Evolutionary conservation across 2,797 vertebrate genomes (phyloP).

Genomic region (Mionectes olivaceus): DNA sequence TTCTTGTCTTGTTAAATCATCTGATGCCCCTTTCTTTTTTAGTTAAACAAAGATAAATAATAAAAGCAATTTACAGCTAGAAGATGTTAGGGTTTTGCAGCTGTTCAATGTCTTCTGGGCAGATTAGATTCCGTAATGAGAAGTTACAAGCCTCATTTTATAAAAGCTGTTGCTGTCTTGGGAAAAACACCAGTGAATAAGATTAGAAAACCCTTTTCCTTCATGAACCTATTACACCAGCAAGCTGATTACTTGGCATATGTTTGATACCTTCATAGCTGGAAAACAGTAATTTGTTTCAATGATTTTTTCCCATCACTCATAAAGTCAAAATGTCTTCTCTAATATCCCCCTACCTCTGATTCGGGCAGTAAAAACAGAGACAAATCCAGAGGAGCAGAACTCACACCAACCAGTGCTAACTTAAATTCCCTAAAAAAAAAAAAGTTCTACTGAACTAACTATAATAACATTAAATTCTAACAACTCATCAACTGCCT

Average conservation of each 20-base stretch:
- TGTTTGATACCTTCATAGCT: constrained; percentile 75
- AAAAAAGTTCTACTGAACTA: neutral
- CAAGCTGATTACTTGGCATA: constrained; percentile 77
- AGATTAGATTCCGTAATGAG: constrained; percentile 84
- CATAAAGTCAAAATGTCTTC: constrained; percentile 66
- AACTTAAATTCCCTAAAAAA: neutral
- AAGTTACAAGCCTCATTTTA: constrained; percentile 83
- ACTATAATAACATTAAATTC: neutral
- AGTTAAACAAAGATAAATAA: constrained; percentile 83
- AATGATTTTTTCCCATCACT: constrained; percentile 70
- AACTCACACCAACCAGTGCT: neutral
- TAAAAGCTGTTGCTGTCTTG: constrained; percentile 81
- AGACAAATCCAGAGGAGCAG: neutral
- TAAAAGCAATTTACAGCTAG: constrained; percentile 80
- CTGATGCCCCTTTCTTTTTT: constrained; percentile 74
- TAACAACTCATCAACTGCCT: neutral
- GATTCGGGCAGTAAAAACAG: constrained; percentile 19
- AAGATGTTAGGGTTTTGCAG: constrained; percentile 75
- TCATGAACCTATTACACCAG: constrained; percentile 76
- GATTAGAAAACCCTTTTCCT: constrained; percentile 77
- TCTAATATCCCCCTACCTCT: constrained; percentile 25
- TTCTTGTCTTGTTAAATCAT: constrained; percentile 80
- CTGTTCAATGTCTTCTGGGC: constrained; percentile 80
- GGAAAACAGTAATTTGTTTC: constrained; percentile 77
- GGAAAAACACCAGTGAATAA: constrained; percentile 77